Percentiles rank a stretch among this genome's conserved stretches.
Evolutionary conservation across 2,888 invertebrate genomes (phyloP).

Genomic region (Pterostichus madidus): DNA sequence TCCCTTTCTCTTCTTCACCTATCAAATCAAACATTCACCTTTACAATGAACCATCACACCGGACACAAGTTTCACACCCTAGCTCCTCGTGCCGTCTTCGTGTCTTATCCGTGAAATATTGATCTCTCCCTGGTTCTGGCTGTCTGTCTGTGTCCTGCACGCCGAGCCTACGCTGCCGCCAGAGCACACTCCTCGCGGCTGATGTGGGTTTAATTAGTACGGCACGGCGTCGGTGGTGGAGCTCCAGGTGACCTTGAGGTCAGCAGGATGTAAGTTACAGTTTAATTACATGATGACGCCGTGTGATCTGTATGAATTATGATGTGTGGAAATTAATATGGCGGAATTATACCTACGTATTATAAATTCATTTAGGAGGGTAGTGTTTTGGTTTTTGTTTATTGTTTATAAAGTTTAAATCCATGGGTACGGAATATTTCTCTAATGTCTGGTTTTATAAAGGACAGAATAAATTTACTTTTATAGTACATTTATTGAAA

Average conservation of each 20-base stretch:
- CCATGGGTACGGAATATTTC: too few relatives aligned
- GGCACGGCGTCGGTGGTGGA: neutral
- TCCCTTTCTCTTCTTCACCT: neutral
- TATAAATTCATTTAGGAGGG: too few relatives aligned
- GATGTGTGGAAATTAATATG: slow-evolving; percentile 1
- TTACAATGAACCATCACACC: neutral
- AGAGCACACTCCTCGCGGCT: neutral
- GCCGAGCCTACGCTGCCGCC: slow-evolving; percentile 18
- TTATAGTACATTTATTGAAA: too few relatives aligned
- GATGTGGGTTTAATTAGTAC: slow-evolving; percentile 49
- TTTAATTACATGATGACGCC: slow-evolving; percentile 26
- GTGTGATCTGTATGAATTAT: slow-evolving; percentile 9
- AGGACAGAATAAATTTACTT: too few relatives aligned
- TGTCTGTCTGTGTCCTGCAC: slow-evolving; percentile 14
- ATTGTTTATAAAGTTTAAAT: too few relatives aligned
- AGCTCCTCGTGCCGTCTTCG: neutral
- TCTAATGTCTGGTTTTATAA: too few relatives aligned
- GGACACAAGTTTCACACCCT: slow-evolving; percentile 2
- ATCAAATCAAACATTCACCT: neutral
- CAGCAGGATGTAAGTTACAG: slow-evolving; percentile 9
- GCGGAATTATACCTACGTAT: too few relatives aligned
- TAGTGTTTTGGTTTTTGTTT: neutral
- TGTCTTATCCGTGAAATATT: slow-evolving; percentile 48
- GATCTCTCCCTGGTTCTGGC: slow-evolving; percentile 10
- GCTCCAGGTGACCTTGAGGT: slow-evolving; percentile 20